Base-by-base conservation (phyloP, 1,140 invertebrate species). In the Heliconius nattereri region DNA sequence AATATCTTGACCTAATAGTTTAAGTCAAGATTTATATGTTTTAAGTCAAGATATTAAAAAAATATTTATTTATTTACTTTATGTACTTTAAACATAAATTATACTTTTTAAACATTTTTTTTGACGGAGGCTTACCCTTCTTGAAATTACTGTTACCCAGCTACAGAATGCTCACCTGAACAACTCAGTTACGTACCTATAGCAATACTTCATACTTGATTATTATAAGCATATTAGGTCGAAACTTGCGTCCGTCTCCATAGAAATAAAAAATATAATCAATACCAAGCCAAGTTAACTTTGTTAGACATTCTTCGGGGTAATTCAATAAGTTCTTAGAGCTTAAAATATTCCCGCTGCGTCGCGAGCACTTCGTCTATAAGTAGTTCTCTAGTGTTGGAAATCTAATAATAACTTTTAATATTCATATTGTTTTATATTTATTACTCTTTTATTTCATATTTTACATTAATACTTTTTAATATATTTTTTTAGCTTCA, bases 251-350 rank as follows among this genome's bases (percentile, higher is more conserved):
- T 60, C n/a, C 54, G n/a, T 66, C n/a, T 66, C 60, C 60, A 66
- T 66, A 66, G 60, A 66, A 66, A 66, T 66, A 66, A n/a, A 57
- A 26, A 66, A 66, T 57, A 66, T 29, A 66, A 66, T 66, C 60
- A 66, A 66, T 66, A 66, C 60, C n/a, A n/a, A 23, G 54, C 3
- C 9, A 66, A 66, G 60, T 66, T 29, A 66, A 66, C 23, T 66
- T 66, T 29, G 60, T 66, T 66, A 7, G 60, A 66, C 23, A 66
- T 66, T 66, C 60, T 66, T 66, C 13, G n/a, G 13, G 23, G 60
- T 66, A 66, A 66, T 66, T 66, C 60, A 26, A 66, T 66, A 66
- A 66, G 60, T 66, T 57, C 54, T n/a, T 29, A 66, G 60, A 66
- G 60, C 60, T 66, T 66, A 26, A 66, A 66, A 66, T 66, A 66